phyloP scores from a whole-genome alignment of 2,888 invertebrate genomes.

The Stomorhina lunata region DNA sequence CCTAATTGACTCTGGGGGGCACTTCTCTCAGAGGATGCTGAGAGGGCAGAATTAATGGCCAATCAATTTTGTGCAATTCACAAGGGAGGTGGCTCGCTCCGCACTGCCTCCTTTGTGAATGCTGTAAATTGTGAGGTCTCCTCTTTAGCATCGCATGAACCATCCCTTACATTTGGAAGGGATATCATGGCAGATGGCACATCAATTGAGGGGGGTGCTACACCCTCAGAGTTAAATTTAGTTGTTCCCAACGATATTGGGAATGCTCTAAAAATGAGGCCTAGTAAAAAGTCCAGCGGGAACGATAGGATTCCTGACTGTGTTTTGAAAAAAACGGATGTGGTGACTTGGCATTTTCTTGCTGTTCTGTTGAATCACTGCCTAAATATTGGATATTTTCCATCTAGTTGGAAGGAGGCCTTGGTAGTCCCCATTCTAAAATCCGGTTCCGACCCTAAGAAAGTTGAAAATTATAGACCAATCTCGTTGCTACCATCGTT shows the following conservation, averaged over 20 bases:
- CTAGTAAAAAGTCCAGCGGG: not conserved
- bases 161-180: not conserved
- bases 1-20: not conserved
- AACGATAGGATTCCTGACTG: not conserved
- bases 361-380: not conserved
- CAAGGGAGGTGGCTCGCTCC: no score
- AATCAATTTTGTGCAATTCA: not conserved
- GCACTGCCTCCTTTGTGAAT: not conserved
- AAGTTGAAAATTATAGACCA: not conserved
- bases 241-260: not conserved
- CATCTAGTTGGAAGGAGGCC: not conserved
- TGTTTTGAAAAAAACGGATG: not conserved
- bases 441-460: not conserved
- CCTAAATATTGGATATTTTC: slow-evolving; percentile 19
- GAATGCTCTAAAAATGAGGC: not conserved
- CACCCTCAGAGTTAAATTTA: not conserved
- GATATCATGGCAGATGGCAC: not conserved
- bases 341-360: not conserved
- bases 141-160: not conserved
- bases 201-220: not conserved
- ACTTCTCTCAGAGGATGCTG: not conserved
- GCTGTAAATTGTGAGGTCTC: not conserved
- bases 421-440: not conserved
- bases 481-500: not conserved
- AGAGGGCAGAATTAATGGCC: not conserved